A percentile compares a stretch with the other conserved stretches of the same genome.
phyloP scores from a whole-genome alignment of 2,888 invertebrate species.

The Eupithecia inturbata region DNA sequence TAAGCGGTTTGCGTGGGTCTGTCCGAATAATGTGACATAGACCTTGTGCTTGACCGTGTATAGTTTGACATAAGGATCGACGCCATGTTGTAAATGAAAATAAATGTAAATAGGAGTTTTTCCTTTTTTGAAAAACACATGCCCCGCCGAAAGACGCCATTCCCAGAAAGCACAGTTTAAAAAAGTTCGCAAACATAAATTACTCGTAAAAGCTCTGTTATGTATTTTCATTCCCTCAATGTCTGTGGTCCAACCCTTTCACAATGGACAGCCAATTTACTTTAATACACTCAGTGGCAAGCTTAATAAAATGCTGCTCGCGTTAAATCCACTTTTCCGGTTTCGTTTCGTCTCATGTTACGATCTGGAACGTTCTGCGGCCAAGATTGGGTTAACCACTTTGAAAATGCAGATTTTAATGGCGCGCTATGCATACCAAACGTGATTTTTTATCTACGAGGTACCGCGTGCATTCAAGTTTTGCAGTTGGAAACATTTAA shows the following conservation, averaged over 20 bases:
- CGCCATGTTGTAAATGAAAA: no score
- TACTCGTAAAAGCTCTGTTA: constrained; percentile 2
- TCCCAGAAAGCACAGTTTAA: background rate
- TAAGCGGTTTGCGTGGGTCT: no score
- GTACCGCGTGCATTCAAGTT: background rate
- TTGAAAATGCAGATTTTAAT: constrained; percentile 12
- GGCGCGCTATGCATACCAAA: constrained; percentile 7
- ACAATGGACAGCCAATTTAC: constrained; percentile 7
- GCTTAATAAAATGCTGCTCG: constrained; percentile 2
- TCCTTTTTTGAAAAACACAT: background rate
- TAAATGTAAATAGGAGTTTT: no score
- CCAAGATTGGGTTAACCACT: constrained; percentile 7
- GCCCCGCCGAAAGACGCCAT: background rate
- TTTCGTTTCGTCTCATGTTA: background rate
- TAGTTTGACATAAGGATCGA: no score
- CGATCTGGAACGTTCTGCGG: background rate
- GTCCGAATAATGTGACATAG: no score
- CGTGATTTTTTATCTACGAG: background rate
- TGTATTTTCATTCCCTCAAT: background rate
- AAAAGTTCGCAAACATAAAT: background rate
- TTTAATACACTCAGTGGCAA: background rate
- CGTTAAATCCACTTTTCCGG: background rate
- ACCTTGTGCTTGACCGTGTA: no score
- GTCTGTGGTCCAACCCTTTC: background rate
- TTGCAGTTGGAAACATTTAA: background rate